phyloP scores from a whole-genome alignment of 2,888 invertebrate genomes.

The Oscheius sp. region DNA sequence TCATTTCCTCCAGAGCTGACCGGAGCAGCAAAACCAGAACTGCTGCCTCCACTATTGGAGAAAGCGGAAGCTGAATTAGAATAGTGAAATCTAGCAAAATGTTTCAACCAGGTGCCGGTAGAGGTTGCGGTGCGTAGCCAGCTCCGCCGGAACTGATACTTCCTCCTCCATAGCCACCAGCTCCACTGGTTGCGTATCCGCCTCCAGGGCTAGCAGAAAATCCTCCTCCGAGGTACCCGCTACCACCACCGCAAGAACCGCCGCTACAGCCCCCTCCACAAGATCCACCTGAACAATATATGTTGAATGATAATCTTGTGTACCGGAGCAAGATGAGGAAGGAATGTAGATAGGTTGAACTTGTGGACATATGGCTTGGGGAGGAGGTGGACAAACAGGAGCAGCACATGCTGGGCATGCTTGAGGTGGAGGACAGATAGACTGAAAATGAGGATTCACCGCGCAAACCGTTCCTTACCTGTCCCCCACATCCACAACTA shows the following conservation, averaged over 20 bases:
- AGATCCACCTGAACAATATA: conserved; percentile 15
- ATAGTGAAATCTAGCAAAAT: too few species aligned
- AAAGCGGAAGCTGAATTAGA: too few species aligned
- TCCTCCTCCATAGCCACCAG: conserved; percentile 20
- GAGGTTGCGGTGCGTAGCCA: too few species aligned
- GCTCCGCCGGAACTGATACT: neutral
- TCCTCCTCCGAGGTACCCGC: conserved; percentile 33
- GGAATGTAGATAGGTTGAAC: conserved; percentile 51
- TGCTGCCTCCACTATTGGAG: too few species aligned
- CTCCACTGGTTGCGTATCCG: conserved; percentile 37
- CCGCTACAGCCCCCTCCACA: conserved; percentile 35
- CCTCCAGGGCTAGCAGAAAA: conserved; percentile 18
- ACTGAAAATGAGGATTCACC: neutral
- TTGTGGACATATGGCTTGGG: conserved; percentile 53
- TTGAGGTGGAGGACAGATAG: conserved; percentile 39
- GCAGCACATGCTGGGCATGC: conserved; percentile 49
- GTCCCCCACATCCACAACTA: conserved; percentile 49
- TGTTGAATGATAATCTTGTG: neutral
- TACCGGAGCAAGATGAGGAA: conserved; percentile 21
- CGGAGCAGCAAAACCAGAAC: conserved; percentile 7
- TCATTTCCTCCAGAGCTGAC: conserved; percentile 18
- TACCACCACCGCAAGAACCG: conserved; percentile 14
- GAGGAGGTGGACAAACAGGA: conserved; percentile 55
- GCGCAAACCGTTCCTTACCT: neutral
- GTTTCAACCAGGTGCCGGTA: too few species aligned